Evolutionary conservation across 2,797 vertebrate species (phyloP).

Genomic region (Tenualosa thibaudeaui): DNA sequence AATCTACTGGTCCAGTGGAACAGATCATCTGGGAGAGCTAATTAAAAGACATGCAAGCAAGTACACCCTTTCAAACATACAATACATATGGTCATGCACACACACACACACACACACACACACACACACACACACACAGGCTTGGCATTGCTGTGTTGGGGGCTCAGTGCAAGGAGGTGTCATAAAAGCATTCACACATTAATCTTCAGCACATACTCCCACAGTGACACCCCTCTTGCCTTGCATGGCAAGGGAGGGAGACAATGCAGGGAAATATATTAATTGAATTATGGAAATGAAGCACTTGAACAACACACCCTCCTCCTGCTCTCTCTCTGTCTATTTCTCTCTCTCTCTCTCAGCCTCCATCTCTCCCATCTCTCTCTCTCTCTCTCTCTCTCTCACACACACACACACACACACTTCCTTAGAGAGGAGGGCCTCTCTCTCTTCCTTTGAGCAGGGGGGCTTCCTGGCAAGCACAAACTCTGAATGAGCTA

Average conservation of each 20-base stretch:
- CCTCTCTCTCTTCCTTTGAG: too few species aligned
- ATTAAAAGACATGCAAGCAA: slow-evolving; percentile 33
- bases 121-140: neutral
- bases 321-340: neutral
- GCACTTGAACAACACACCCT: neutral
- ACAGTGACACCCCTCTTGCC: neutral
- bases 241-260: neutral
- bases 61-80: neutral
- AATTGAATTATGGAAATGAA: slow-evolving; percentile 50
- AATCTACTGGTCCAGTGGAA: slow-evolving; percentile 33
- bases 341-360: neutral
- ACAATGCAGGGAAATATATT: slow-evolving; percentile 39
- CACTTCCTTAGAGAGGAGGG: neutral
- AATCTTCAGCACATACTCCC: slow-evolving; percentile 35
- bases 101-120: slow-evolving; percentile 23
- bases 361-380: neutral
- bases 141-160: slow-evolving; percentile 10
- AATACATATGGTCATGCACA: neutral
- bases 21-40: slow-evolving; percentile 36
- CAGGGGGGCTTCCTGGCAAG: neutral
- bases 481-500: neutral
- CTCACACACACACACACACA: too few species aligned
- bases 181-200: slow-evolving; percentile 28
- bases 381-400: neutral
- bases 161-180: neutral